Evolutionary conservation across 2,113 vertebrate species (phyloP), one percentile per base, ranked within the genome.

Genomic region (Bolborhynchus lineola): DNA sequence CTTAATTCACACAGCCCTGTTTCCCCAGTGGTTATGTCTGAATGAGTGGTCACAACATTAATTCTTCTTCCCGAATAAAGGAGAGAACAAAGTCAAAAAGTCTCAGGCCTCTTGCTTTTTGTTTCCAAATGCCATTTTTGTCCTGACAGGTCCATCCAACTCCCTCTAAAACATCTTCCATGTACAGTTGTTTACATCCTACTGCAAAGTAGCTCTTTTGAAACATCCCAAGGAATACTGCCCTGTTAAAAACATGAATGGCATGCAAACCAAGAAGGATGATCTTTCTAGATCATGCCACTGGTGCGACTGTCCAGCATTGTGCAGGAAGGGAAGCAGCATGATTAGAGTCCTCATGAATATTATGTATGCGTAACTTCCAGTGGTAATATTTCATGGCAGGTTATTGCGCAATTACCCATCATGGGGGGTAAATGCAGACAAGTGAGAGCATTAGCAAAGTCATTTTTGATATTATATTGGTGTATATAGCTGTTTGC

Each of bases 331-430:
- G 69, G 25, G 76, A 76, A 86, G 68, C 39, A 65, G 31, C 5
- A 2, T 1, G 18, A 64, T 70, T 25, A 49, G 81, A 87, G 64
- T 5, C 4, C 68, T 68, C 16, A 8, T 33, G 57, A 50, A 81
- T 92, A 93, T 86, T 70, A 80, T 19, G 59, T 35, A 33, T 71
- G 46, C 15, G 21, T 63, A 76, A 63, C 74, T 92, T 94, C 55
- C 85, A 95, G n/a, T 49, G 46, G 77, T 82, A 81, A 88, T 86
- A 92, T 92, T 93, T 94, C 83, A 85, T 52, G 62, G 72, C 86
- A 83, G 57, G 49, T 90, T 68, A 91, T 94, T 96, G 86, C 85
- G 72, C 80, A 94, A 96, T 95, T 94, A 90, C 76, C 76, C 82
- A 84, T 86, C 90, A 79, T 6, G 17, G 84, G 37, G 70, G 70